Conservation (phyloP, 2,113 vertebrate species). For the Caranx ignobilis region DNA sequence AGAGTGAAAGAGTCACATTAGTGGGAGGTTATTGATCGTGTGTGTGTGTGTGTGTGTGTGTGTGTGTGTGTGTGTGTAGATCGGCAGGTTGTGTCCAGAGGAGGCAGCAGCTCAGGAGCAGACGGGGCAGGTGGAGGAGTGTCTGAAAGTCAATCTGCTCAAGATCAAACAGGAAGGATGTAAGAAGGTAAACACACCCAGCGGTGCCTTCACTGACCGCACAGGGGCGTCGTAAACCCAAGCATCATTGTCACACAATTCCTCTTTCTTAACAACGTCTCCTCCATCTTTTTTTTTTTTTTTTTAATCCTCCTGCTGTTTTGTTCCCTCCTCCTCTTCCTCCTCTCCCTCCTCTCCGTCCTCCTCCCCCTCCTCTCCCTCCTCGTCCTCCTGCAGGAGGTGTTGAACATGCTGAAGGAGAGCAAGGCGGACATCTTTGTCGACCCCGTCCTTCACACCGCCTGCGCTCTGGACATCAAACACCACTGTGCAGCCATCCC, state of each 20-base stretch:
- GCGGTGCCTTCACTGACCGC: conserved; percentile 21
- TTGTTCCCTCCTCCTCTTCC: too few species aligned
- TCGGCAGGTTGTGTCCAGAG: conserved; percentile 91
- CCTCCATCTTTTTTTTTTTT: too few species aligned
- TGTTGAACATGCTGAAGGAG: conserved; percentile 98
- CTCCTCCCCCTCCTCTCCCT: background rate
- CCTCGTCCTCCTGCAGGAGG: conserved; percentile 84
- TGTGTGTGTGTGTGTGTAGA: conserved; percentile 80
- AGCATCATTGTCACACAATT: background rate
- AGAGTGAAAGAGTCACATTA: too few species aligned
- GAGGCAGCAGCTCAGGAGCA: conserved; percentile 98
- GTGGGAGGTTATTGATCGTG: too few species aligned
- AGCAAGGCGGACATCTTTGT: conserved; percentile 99
- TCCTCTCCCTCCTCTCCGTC: too few species aligned
- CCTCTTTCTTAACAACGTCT: background rate
- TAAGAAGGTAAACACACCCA: conserved; percentile 88
- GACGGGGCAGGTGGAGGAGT: conserved; percentile 98
- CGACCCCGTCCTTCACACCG: conserved; percentile 97
- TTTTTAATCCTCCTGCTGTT: too few species aligned
- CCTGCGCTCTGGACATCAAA: conserved; percentile 97
- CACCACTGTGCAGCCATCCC: conserved; percentile 98
- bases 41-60: background rate
- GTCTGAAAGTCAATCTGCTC: conserved; percentile 95
- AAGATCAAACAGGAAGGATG: conserved; percentile 93
- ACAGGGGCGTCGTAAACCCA: background rate